Evolutionary conservation across 2,113 vertebrate species (phyloP), one percentile per base, ranked within the genome.

Genomic region (Sialia sialis): DNA sequence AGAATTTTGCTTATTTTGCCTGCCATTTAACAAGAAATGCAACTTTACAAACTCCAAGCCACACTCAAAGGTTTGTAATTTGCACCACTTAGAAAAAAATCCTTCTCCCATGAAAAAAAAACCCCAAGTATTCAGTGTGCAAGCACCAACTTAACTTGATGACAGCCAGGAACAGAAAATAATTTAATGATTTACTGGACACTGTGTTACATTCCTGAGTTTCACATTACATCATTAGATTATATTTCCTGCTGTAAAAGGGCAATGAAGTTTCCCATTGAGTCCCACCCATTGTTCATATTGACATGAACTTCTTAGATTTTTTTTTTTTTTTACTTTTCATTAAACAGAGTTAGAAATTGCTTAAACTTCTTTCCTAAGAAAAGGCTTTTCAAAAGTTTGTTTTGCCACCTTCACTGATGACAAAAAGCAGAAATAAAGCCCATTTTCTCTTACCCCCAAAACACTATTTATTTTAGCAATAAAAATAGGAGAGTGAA

Each of bases 171-270:
- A 91, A 82, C 13, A 89, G 81, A 96, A 94, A 89, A 85, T 56
- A 82, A 87, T 75, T 82, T 66, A 60, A 48, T 64, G 74, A 58
- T 83, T 92, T 87, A 59, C 56, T 89, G 51, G 51, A 94, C 64
- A 66, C 59, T n/a, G 55, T 39, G 46, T n/a, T 52, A 90, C 73
- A 93, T 92, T 94, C 83, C 80, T 12, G 36, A 94, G 89, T 84
- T 95, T 94, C 93, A 49, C 83, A 93, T 92, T 94, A 94, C 93
- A 94, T 89, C 92, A 91, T 76, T 56, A 92, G 36, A 89, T 89
- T 86, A 15, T 60, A 87, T 69, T 95, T 97, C 94, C 93, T 89
- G 89, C 77, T 89, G 58, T 36, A 81, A 94, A 95, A 62, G 5
- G 11, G 89, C 48, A 90, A 55, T 54, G 46, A 92, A 86, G 39